Base-by-base conservation (phyloP, 2,888 invertebrate genomes). In the Callosobruchus maculatus region DNA sequence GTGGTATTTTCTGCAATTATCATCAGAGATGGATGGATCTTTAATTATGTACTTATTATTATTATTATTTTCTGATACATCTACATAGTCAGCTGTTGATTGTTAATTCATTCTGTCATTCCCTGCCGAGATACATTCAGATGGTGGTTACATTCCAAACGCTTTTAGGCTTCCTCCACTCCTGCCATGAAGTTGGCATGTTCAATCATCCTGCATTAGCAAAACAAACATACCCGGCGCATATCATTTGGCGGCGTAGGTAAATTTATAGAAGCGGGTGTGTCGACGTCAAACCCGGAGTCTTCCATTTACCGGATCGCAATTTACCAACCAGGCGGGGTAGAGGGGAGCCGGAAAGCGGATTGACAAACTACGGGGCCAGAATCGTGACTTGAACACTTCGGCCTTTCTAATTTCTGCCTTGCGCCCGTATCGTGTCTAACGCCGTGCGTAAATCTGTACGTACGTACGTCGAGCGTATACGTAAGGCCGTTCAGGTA, bases 351-450 rank as follows among this genome's bases (percentile, higher is more conserved):
- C 68, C 49, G 49, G 49, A 49, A 49, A 49, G 49, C 13, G 18
- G 49, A 49, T 72, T 73, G 75, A 75, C 75, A 74, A 75, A 75
- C 72, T 74, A 74, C 74, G 67, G 71, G 79, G 49, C 49, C 13
- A 49, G 49, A 76, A 82, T 84, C 84, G 84, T 84, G 84, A 84
- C 83, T 82, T 77, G 81, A 83, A 81, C 83, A 81, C 82, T 82
- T 81, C 80, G 79, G 77, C 83, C 83, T 83, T 84, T 84, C 83
- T 83, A 83, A 83, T 83, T 83, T 83, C 82, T 84, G 82, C 49
- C 49, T 5, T 49, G 7, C 49, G 49, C n/a, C n/a, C n/a, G n/a
- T n/a, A n/a, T n/a, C n/a, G 7, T 18, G 13, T 49, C 49, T 49
- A 49, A 49, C 49, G 4, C 49, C n/a, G n/a, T 49, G 49, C 49